phyloP scores from a whole-genome alignment of 2,113 vertebrate species.

The Canis aureus region DNA sequence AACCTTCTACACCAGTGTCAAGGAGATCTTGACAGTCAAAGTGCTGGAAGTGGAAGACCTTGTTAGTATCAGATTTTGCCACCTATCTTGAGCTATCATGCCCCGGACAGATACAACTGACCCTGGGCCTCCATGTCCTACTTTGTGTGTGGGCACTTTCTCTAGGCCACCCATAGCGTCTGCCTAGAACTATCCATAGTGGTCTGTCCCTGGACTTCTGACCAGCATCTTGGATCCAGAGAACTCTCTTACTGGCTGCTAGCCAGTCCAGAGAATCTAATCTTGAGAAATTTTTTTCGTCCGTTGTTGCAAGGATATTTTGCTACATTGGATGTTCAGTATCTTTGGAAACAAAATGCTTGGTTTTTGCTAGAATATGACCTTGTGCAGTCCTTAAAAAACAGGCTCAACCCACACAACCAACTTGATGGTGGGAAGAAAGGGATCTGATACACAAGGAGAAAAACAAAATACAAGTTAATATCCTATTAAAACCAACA shows the following conservation, averaged over 20 bases:
- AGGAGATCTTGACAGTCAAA: no score
- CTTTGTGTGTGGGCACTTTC: background rate
- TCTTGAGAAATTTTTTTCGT: background rate
- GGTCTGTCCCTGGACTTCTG: no score
- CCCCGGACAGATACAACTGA: background rate
- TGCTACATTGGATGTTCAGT: background rate
- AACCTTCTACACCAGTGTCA: background rate
- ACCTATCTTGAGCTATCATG: fast-evolving
- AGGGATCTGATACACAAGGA: background rate
- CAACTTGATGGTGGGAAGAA: background rate
- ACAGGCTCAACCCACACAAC: background rate
- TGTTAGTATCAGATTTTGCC: background rate
- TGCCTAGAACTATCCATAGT: background rate
- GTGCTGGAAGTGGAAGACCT: fast-evolving
- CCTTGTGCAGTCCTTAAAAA: background rate
- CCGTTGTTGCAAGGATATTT: background rate
- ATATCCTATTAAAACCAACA: background rate
- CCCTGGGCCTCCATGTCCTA: fast-evolving
- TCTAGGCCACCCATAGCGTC: no score
- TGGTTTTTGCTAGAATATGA: background rate
- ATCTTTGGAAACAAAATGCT: background rate
- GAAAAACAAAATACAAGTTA: background rate
- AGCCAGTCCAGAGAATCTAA: background rate
- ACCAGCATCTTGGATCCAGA: background rate
- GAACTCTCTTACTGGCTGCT: background rate